These are phyloP conservation scores for Pteronotus mesoamericanus DNA, from an alignment of 2,797 vertebrate genomes.

Conservation along the genomic window DNA sequence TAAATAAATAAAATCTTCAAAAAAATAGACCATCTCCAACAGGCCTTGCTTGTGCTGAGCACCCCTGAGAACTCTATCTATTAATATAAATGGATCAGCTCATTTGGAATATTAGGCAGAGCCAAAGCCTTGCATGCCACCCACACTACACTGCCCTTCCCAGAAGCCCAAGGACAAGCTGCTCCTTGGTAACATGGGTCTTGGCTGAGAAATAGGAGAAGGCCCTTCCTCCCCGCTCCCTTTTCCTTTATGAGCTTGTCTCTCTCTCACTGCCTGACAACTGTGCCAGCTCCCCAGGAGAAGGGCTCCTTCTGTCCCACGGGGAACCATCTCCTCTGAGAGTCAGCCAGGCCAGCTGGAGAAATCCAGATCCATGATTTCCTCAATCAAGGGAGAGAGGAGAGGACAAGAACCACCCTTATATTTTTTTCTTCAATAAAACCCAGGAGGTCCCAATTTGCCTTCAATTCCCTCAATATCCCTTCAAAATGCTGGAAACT, in stretches of 20 bases:
- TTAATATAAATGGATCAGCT: background rate
- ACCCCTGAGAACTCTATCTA: background rate
- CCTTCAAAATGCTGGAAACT: background rate
- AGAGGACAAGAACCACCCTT: background rate
- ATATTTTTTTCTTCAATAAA: background rate
- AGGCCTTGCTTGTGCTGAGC: background rate
- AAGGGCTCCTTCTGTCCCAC: background rate
- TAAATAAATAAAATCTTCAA: no score
- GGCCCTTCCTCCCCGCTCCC: rapidly evolving
- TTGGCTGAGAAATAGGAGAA: background rate
- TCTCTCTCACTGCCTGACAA: slow-evolving; percentile 24
- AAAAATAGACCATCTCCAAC: background rate
- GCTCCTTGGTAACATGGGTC: background rate
- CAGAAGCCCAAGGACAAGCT: background rate
- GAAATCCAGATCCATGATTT: slow-evolving; percentile 48
- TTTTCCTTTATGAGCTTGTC: slow-evolving; percentile 10
- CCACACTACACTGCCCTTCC: background rate
- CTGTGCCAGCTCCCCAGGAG: slow-evolving; percentile 35
- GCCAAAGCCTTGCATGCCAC: background rate
- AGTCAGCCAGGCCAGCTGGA: background rate
- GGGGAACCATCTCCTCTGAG: slow-evolving; percentile 23
- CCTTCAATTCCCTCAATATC: background rate
- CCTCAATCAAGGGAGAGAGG: background rate
- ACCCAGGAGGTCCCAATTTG: background rate
- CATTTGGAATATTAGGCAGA: background rate